Evolutionary conservation across 2,888 invertebrate species (phyloP).

Genomic region (Theodoxus fluviatilis): DNA sequence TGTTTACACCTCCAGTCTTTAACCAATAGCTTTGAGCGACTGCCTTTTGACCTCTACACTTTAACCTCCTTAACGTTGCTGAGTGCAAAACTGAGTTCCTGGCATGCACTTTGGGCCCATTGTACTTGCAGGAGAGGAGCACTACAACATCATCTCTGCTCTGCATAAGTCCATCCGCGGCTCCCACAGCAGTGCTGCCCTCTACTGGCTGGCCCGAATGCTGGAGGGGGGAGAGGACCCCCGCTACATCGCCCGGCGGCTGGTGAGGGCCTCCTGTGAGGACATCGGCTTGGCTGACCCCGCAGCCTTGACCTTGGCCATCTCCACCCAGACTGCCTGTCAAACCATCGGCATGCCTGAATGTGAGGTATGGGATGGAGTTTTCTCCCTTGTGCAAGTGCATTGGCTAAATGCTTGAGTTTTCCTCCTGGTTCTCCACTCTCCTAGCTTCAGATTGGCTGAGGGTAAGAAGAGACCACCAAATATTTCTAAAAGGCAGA

Average conservation of each 20-base stretch:
- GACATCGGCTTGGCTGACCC: conserved; percentile 74
- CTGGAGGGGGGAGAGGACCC: conserved; percentile 83
- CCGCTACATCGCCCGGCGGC: conserved; percentile 77
- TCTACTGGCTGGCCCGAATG: conserved; percentile 85
- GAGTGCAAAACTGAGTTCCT: too few relatives aligned
- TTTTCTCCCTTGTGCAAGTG: too few relatives aligned
- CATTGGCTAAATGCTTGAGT: too few relatives aligned
- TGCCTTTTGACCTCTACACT: too few relatives aligned
- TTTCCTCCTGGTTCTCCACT: too few relatives aligned
- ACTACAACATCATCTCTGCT: conserved; percentile 83
- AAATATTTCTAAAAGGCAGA: too few relatives aligned
- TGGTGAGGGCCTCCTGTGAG: conserved; percentile 79
- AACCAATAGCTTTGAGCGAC: too few relatives aligned
- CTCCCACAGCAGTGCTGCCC: conserved; percentile 79
- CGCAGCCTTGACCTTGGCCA: conserved; percentile 74
- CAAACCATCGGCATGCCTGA: conserved; percentile 84
- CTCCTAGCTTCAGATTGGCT: too few relatives aligned
- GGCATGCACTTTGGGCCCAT: too few relatives aligned
- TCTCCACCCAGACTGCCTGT: conserved; percentile 80
- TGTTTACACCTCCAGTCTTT: too few relatives aligned
- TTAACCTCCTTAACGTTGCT: too few relatives aligned
- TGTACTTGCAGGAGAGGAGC: conserved; percentile 73
- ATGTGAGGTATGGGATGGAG: conserved; percentile 71
- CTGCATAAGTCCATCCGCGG: conserved; percentile 84
- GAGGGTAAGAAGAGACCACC: too few relatives aligned